A percentile compares a stretch with the other conserved stretches of the same genome.
These are phyloP conservation scores for Mormyrus lacerda DNA, from an alignment of 2,113 vertebrate species.

Conservation along the genomic window DNA sequence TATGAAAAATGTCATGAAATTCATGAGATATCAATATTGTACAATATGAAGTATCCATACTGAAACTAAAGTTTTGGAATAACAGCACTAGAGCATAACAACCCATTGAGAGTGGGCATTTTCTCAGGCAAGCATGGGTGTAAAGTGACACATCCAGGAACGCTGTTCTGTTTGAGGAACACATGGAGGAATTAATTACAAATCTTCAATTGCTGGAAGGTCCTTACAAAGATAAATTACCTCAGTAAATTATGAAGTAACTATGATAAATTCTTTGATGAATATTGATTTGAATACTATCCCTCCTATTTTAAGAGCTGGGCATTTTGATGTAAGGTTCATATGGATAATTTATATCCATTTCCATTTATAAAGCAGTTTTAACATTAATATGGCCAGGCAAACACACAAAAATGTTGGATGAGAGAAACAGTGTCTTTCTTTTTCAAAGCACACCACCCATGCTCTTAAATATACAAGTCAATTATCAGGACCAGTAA, in stretches of 20 bases:
- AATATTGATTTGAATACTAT: neutral
- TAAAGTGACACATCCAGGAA: neutral
- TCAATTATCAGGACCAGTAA: neutral
- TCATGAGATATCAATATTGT: too few species aligned
- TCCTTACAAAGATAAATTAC: neutral
- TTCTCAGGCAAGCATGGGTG: neutral
- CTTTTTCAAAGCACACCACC: neutral
- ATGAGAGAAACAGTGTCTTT: neutral
- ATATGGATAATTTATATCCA: neutral
- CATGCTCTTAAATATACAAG: neutral
- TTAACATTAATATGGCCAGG: neutral
- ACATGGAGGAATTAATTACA: neutral
- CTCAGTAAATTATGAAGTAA: neutral
- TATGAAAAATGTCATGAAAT: neutral
- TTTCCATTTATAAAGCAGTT: neutral
- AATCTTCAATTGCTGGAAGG: neutral
- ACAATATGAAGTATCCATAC: too few species aligned
- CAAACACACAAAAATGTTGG: neutral
- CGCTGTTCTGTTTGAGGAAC: neutral
- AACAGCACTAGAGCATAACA: neutral
- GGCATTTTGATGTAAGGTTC: neutral
- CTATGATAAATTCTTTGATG: neutral
- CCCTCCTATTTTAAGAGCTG: neutral
- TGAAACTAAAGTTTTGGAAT: neutral
- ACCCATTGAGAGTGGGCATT: neutral